A percentile compares a stretch with the other conserved stretches of the same genome.
Conservation (phyloP, 2,888 invertebrate species). For the Acronicta aceris region DNA sequence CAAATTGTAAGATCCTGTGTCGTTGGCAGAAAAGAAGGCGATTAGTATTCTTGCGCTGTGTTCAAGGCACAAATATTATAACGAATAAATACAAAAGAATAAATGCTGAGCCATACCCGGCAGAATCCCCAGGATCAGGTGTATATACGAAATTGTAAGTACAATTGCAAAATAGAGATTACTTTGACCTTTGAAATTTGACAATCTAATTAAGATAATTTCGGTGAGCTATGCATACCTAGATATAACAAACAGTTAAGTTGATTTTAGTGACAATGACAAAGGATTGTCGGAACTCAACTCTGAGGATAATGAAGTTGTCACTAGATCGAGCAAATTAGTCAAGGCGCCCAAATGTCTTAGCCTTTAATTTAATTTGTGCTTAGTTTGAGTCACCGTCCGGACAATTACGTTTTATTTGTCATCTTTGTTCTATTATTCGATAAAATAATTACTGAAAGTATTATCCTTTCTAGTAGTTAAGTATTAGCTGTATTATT, state of each 20-base stretch:
- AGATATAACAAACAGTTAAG: constrained; percentile 29
- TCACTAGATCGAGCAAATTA: constrained; percentile 62
- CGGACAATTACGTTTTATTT: constrained; percentile 35
- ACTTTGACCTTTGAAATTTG: constrained; percentile 3
- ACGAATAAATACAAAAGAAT: constrained; percentile 29
- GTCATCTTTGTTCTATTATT: constrained; percentile 19
- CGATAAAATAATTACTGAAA: constrained; percentile 7
- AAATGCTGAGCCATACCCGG: constrained; percentile 12
- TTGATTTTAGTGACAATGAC: constrained; percentile 51
- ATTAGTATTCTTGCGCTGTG: constrained; percentile 41
- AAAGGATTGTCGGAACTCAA: constrained; percentile 53
- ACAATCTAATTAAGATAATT: constrained; percentile 11
- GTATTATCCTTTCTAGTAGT: constrained; percentile 1
- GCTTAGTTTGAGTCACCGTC: constrained; percentile 54
- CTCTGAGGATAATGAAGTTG: constrained; percentile 61
- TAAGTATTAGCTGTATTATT: not conserved
- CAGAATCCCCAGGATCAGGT: constrained; percentile 17
- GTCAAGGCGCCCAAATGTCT: constrained; percentile 55
- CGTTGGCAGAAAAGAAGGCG: constrained; percentile 22
- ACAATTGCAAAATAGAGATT: not conserved
- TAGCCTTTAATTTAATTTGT: constrained; percentile 61
- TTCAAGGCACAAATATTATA: constrained; percentile 22
- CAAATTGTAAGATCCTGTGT: constrained; percentile 14
- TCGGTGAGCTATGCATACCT: not conserved
- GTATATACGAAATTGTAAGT: constrained; percentile 16